Percentiles rank a stretch among this genome's conserved stretches.
These are phyloP conservation scores for Tichodroma muraria DNA, from an alignment of 2,113 vertebrate species.

Conservation along the genomic window DNA sequence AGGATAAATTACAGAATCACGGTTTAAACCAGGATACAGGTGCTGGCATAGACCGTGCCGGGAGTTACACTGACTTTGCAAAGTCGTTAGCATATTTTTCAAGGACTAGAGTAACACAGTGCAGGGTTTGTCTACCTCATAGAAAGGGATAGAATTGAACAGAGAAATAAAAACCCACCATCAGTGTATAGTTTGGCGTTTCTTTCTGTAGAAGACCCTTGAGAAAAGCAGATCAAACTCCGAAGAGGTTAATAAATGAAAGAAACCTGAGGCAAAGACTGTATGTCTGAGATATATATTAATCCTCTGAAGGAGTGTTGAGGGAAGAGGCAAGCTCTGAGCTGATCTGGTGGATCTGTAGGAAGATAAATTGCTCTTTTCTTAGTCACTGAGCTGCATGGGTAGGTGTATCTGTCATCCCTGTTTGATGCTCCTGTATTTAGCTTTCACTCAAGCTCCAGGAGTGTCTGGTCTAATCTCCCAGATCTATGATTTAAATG, in stretches of 20 bases:
- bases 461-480: not conserved
- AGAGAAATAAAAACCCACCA: not conserved
- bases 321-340: not conserved
- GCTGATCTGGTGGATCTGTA: not conserved
- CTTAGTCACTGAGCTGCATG: not conserved
- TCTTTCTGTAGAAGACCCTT: not conserved
- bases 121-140: not conserved
- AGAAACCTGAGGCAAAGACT: not conserved
- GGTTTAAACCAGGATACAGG: not conserved
- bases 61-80: not conserved
- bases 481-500: not conserved
- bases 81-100: not conserved
- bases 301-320: not conserved
- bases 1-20: not conserved
- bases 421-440: not conserved
- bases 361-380: not conserved
- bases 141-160: not conserved
- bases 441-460: not conserved
- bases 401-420: not conserved
- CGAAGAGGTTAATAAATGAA: not conserved
- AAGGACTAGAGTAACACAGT: not conserved
- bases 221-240: not conserved
- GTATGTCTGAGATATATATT: not conserved
- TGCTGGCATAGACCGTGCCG: not conserved
- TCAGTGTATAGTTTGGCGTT: not conserved